Evolutionary conservation across 2,797 vertebrate genomes (phyloP), one percentile per base, ranked within the genome.

Genomic region (Malurus leucopterus): DNA sequence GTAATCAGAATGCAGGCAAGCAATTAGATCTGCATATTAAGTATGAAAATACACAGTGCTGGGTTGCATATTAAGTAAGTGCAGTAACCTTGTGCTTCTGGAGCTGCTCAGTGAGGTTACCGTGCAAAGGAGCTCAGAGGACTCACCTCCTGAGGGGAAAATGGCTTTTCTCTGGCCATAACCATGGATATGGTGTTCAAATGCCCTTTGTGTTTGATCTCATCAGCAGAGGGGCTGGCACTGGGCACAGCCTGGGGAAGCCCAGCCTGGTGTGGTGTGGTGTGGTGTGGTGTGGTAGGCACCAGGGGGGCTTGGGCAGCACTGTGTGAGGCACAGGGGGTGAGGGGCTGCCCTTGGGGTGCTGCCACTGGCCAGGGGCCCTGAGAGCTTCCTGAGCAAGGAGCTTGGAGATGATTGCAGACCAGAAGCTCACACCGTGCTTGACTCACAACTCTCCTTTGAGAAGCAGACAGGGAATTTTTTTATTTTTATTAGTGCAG

Each of bases 11-110:
- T 81, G 61, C 73, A 88, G 77, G 73, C 67, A 89, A 80, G 78
- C 65, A 72, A 93, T 89, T 94, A 93, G 91, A 41, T 77, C 83
- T 93, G 83, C 73, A 86, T 86, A 85, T 93, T 90, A 92, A 87
- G 85, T 83, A 91, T 58, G 67, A 88, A 95, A 89, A 81, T 72
- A 89, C 47, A 62, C n/a, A 44, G 65, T 46, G 55, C n/a, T 75
- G 76, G 46, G 26, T 30, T 94, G 79, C 73, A 75, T 86, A 81
- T 84, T 89, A 89, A 93, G 49, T 51, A 21, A 15, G 55, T 21
- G 67, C 55, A 27, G 43, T 89, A 74, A 92, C 70, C 67, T 69
- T 81, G 67, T 41, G 38, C 50, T 82, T 87, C 65, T 9, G 4
- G 79, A 74, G 50, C 21, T 10, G 1, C 68, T 78, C 2, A 1